Base-by-base conservation (phyloP, 2,797 vertebrate genomes). In the Clarias pachynema region DNA sequence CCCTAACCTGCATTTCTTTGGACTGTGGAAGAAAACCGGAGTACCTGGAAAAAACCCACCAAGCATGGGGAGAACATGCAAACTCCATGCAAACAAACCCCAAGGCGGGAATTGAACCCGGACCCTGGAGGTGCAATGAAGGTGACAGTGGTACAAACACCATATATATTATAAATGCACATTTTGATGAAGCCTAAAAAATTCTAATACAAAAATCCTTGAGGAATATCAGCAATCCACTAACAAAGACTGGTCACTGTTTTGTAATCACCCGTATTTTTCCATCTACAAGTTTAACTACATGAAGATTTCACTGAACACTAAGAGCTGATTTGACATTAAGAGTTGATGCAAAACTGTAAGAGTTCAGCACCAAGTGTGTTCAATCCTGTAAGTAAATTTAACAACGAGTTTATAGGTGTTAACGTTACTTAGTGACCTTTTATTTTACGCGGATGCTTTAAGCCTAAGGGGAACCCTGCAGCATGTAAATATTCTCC, bases 401-500 rank as follows among this genome's bases (percentile, higher is more conserved):
- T 24, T 15, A 22, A 14, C 75, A 65, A 4, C 26, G 44, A 18
- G 18, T 26, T 26, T 65, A 20, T 29, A 62, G 31, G 31, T 60
- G 2, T 62, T 24, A 79, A 10, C 1, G 4, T 29, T 66, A 80
- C 0, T 26, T 29, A 16, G 40, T 66, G 40, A 31, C 10, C 79
- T 68, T 31, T 29, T 29, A 16, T 80, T 29, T 63, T 79, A 44
- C 22, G 20, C 53, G 22, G 34, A 59, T 5, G 9, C 18, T 31
- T 34, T 5, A 22, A 66, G 4, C n/a, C 31, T 22, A 66, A 66
- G 18, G 40, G 29, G 22, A 79, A 79, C 10, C 8, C 22, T 40
- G n/a, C 75, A 79, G 14, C 24, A 14, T 60, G 57, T 59, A 59
- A 57, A 73, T 63, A 29, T 15, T n/a, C 40, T 53, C 72, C 94